A percentile compares a stretch with the other conserved stretches of the same genome.
Evolutionary conservation across 92 coral and sea anemone species (phyloP).

Genomic region (Zoanthus sociatus): DNA sequence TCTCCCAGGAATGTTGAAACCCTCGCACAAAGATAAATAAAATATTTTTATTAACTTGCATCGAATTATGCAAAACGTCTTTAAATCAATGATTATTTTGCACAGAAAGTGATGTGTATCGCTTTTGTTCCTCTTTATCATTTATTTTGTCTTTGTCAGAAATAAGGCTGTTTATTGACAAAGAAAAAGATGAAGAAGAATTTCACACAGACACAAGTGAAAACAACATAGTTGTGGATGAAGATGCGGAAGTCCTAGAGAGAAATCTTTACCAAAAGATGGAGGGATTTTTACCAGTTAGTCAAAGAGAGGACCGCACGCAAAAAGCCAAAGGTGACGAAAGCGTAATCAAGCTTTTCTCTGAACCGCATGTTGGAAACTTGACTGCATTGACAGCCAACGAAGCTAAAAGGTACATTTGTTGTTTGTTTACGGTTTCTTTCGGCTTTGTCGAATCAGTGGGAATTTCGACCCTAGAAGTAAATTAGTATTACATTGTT

Average conservation of each 20-base stretch:
- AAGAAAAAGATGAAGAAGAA: slow-evolving; percentile 5
- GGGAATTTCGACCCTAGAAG: not conserved
- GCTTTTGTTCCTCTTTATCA: not conserved
- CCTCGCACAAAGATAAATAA: too few relatives aligned
- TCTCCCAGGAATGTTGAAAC: too few relatives aligned
- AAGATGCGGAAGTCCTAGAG: slow-evolving; percentile 76
- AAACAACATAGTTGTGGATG: slow-evolving; percentile 72
- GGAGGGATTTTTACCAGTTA: slow-evolving; percentile 61
- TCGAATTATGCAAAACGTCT: too few relatives aligned
- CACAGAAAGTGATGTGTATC: not conserved
- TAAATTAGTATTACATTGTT: not conserved
- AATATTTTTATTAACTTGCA: too few relatives aligned
- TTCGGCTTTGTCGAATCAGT: not conserved
- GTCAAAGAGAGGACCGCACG: not conserved
- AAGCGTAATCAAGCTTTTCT: not conserved
- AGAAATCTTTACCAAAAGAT: slow-evolving; percentile 68
- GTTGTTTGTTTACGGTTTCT: not conserved
- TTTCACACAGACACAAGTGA: slow-evolving; percentile 29
- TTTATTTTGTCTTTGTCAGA: not conserved
- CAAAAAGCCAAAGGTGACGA: not conserved
- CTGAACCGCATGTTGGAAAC: not conserved
- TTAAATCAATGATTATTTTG: too few relatives aligned
- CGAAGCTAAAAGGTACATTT: slow-evolving; percentile 26
- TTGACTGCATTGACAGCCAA: slow-evolving; percentile 23
- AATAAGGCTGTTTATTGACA: not conserved